Percentiles rank a stretch among this genome's conserved stretches.
Evolutionary conservation across 1,140 invertebrate species (phyloP).

Genomic region (Thaumetopoea pityocampa): DNA sequence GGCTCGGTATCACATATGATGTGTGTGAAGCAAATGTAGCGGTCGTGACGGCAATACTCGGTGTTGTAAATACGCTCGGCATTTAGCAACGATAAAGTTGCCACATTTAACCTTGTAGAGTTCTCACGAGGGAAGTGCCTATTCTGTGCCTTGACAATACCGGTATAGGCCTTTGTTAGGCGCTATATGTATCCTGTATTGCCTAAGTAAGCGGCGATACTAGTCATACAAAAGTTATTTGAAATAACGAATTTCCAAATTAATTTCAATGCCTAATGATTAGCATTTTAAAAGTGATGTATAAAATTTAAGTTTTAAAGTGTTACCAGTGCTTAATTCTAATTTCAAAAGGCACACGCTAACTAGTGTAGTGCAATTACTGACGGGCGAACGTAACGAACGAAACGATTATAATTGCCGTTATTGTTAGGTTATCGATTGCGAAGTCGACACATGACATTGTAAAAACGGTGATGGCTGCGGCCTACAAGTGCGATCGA

Average conservation of each 20-base stretch:
- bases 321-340: conserved; percentile 1
- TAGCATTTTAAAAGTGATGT: background rate
- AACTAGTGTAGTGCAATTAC: conserved; percentile 19
- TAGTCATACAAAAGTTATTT: conserved; percentile 28
- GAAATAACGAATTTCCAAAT: conserved; percentile 44
- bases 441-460: conserved; percentile 71
- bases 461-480: conserved; percentile 61
- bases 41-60: conserved; percentile 62
- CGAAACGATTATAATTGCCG: conserved; percentile 39
- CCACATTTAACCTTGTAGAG: conserved; percentile 70
- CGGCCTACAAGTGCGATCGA: conserved; percentile 71
- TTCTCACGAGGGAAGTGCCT: conserved; percentile 74
- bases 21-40: conserved; percentile 47
- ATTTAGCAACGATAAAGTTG: conserved; percentile 73
- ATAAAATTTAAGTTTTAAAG: conserved; percentile 3
- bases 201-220: conserved; percentile 39
- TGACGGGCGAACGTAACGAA: no score
- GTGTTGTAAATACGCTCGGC: conserved; percentile 67
- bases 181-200: conserved; percentile 61
- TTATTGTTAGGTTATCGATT: conserved; percentile 52
- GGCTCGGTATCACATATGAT: conserved; percentile 12
- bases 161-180: conserved; percentile 66
- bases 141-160: conserved; percentile 74
- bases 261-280: conserved; percentile 24
- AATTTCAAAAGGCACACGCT: conserved; percentile 6